These are phyloP conservation scores for Hanleya hanleyi DNA, from an alignment of 2,888 invertebrate species.

Conservation along the genomic window DNA sequence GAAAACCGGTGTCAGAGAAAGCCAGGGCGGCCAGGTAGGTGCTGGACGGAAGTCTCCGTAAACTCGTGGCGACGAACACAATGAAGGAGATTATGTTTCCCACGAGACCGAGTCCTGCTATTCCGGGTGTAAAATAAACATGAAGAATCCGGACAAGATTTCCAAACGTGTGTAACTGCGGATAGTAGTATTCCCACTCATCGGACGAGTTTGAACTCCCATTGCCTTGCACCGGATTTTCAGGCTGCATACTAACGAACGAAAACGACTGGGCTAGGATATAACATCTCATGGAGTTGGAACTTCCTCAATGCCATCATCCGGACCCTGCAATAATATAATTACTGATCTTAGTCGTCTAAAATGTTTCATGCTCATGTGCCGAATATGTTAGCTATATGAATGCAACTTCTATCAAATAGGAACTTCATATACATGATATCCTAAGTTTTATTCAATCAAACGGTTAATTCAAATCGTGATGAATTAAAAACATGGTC, in stretches of 20 bases:
- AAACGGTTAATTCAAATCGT: too few species aligned
- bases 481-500: too few species aligned
- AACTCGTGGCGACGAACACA: conserved; percentile 83
- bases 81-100: conserved; percentile 84
- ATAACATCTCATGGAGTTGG: too few species aligned
- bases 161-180: not conserved
- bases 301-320: too few species aligned
- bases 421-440: too few species aligned
- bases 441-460: too few species aligned
- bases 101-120: conserved; percentile 81
- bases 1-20: conserved; percentile 84
- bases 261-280: too few species aligned
- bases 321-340: too few species aligned
- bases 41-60: conserved; percentile 84
- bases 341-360: too few species aligned
- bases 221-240: not conserved
- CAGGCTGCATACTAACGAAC: not conserved
- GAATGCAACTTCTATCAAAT: too few species aligned
- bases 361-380: too few species aligned
- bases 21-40: conserved; percentile 86
- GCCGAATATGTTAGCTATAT: too few species aligned
- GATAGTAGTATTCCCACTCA: not conserved
- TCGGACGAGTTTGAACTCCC: not conserved
- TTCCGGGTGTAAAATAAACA: conserved; percentile 81
- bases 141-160: conserved; percentile 70